A percentile compares a stretch with the other conserved stretches of the same genome.
Conservation (phyloP, 2,888 invertebrate species). For the Caenorhabditis sp. region DNA sequence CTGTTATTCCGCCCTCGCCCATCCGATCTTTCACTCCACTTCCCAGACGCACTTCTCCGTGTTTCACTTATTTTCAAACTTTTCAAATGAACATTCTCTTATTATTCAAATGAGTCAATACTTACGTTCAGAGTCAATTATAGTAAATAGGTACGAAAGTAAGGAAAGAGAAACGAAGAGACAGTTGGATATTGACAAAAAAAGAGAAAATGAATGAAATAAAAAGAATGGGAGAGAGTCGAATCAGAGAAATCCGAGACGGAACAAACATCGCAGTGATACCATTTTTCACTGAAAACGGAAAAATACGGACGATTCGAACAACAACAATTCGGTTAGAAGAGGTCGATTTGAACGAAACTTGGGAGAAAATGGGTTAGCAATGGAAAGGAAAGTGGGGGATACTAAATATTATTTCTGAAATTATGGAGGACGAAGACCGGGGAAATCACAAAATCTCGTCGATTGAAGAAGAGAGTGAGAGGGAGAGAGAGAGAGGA, state of each 20-base stretch:
- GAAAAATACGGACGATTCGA: constrained; percentile 18
- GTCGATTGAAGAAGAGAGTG: constrained; percentile 27
- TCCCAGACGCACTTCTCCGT: not conserved
- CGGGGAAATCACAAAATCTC: constrained; percentile 53
- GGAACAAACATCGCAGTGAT: constrained; percentile 18
- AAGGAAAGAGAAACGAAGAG: not conserved
- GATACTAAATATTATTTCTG: constrained; percentile 6
- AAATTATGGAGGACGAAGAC: constrained; percentile 27
- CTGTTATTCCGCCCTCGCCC: constrained; percentile 1
- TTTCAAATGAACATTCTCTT: not conserved
- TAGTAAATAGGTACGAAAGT: constrained; percentile 21
- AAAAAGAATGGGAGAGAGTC: not conserved
- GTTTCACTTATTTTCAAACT: not conserved
- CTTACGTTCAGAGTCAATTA: constrained; percentile 12
- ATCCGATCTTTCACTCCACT: constrained; percentile 25
- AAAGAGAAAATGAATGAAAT: not conserved
- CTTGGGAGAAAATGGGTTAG: not conserved
- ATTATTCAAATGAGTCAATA: constrained; percentile 18
- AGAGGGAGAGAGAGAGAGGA: not conserved
- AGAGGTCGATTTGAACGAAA: constrained; percentile 12
- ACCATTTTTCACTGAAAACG: constrained; percentile 17
- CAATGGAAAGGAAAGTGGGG: not conserved
- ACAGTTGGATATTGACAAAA: constrained; percentile 1
- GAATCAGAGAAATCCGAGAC: not conserved
- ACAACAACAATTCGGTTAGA: constrained; percentile 16